These are phyloP conservation scores for Cercocebus atys DNA, from an alignment of 2,113 vertebrate species.

Conservation along the genomic window DNA sequence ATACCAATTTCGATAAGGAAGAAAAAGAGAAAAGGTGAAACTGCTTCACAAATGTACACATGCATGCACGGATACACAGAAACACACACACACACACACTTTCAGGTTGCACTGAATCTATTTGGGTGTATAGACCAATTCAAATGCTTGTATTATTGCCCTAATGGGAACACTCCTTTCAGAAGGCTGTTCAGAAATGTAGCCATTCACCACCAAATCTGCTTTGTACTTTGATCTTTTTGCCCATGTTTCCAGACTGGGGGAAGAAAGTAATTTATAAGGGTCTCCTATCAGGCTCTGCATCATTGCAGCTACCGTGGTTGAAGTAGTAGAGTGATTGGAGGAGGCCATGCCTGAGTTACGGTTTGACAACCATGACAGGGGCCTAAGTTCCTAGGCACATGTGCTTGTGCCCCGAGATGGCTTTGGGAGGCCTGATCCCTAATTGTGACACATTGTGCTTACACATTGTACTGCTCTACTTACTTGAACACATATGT, in stretches of 20 bases:
- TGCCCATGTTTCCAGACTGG: neutral
- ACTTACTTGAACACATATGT: neutral
- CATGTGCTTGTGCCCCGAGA: neutral
- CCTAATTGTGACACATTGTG: neutral
- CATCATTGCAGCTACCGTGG: accelerated
- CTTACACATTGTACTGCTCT: neutral
- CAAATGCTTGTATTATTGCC: neutral
- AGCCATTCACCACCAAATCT: neutral
- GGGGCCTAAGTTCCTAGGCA: neutral
- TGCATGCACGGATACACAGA: neutral
- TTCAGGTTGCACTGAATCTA: neutral
- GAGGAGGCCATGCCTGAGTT: neutral
- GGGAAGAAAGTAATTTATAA: neutral
- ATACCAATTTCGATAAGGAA: neutral
- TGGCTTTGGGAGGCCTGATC: neutral
- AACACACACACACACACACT: too few relatives aligned
- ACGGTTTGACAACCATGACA: neutral
- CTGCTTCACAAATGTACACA: neutral
- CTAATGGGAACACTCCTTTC: neutral
- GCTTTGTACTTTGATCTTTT: neutral
- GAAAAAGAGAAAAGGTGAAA: neutral
- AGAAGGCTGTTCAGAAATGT: neutral
- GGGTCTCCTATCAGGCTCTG: neutral
- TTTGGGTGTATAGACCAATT: neutral
- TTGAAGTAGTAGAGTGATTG: neutral